Conservation (phyloP, 1,140 invertebrate genomes). For the Hypothenemus hampei region DNA sequence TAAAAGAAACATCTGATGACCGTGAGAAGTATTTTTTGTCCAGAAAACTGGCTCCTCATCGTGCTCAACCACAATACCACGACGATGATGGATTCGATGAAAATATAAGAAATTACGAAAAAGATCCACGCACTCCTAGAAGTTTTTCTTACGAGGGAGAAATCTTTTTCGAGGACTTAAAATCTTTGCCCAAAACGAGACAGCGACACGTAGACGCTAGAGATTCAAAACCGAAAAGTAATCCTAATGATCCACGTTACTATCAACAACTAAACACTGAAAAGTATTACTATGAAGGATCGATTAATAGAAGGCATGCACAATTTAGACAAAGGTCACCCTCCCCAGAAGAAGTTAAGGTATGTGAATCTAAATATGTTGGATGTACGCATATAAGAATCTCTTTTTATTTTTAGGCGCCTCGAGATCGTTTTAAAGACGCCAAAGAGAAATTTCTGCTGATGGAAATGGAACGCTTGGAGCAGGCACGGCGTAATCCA, state of each 20-base stretch:
- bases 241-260: slow-evolving; percentile 26
- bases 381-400: not conserved
- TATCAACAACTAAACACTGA: slow-evolving; percentile 21
- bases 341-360: slow-evolving; percentile 48
- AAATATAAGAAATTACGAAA: slow-evolving; percentile 32
- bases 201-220: slow-evolving; percentile 26
- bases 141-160: slow-evolving; percentile 33
- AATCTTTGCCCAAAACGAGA: slow-evolving; percentile 34
- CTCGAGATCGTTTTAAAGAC: slow-evolving; percentile 73
- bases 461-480: slow-evolving; percentile 65
- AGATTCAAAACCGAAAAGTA: slow-evolving; percentile 11
- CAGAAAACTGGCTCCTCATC: no score
- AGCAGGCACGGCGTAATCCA: slow-evolving; percentile 46
- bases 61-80: slow-evolving; percentile 28
- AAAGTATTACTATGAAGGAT: slow-evolving; percentile 12
- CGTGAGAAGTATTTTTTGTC: slow-evolving; percentile 22
- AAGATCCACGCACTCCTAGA: slow-evolving; percentile 23
- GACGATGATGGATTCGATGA: slow-evolving; percentile 42
- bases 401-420: slow-evolving; percentile 44
- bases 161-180: slow-evolving; percentile 20
- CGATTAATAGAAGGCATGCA: slow-evolving; percentile 39
- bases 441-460: slow-evolving; percentile 78
- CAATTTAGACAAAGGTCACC: slow-evolving; percentile 48
- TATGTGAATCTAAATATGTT: slow-evolving; percentile 3
- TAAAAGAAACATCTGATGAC: slow-evolving; percentile 17